These are phyloP conservation scores for Platyscapa corneri DNA, from an alignment of 1,140 invertebrate genomes.

Conservation along the genomic window DNA sequence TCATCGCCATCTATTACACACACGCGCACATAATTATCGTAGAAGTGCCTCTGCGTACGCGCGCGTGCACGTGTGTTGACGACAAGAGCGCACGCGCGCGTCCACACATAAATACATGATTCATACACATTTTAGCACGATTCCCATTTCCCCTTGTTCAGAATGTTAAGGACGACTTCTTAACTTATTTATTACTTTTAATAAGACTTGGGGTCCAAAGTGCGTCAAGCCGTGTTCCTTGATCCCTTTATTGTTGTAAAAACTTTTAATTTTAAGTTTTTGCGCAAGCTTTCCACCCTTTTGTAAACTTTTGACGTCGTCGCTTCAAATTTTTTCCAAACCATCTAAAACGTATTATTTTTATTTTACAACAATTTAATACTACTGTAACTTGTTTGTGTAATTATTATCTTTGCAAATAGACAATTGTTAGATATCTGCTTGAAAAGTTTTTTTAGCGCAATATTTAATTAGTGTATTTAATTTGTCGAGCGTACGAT, in stretches of 20 bases:
- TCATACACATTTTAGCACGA: constrained; percentile 20
- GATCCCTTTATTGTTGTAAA: constrained; percentile 8
- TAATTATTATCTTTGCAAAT: not conserved
- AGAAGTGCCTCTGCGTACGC: not conserved
- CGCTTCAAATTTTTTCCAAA: not conserved
- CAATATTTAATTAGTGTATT: not conserved
- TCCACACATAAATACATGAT: not conserved
- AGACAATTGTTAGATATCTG: not conserved
- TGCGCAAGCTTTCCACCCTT: not conserved
- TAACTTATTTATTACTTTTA: constrained; percentile 15
- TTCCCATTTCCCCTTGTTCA: constrained; percentile 15
- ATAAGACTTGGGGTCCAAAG: not conserved
- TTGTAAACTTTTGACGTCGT: not conserved
- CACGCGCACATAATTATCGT: constrained; percentile 12
- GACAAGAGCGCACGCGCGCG: not conserved
- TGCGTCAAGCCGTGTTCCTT: not conserved
- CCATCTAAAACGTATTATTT: not conserved
- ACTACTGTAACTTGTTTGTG: not conserved
- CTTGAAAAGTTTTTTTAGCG: not conserved
- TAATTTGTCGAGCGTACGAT: not conserved
- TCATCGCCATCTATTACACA: constrained; percentile 21
- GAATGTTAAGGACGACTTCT: constrained; percentile 5
- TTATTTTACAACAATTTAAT: not conserved
- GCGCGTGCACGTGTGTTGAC: too few relatives aligned
- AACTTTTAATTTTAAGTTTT: constrained; percentile 31